These are phyloP conservation scores for Laupala kohalensis DNA, from an alignment of 1,140 invertebrate genomes.

Conservation along the genomic window DNA sequence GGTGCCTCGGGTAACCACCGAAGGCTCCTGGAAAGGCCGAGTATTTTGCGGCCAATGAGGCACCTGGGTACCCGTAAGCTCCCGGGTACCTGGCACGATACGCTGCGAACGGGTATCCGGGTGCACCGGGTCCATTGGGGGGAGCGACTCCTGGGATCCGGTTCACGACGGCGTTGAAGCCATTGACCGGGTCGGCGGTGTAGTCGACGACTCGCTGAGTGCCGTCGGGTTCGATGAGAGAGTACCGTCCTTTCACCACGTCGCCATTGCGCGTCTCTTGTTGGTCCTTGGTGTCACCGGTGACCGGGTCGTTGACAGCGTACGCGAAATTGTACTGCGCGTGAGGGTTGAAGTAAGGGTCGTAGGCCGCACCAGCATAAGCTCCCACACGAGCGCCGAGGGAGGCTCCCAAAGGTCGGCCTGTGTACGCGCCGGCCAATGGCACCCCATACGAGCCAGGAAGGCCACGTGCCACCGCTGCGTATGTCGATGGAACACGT, in stretches of 20 bases:
- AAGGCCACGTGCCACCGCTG: too few relatives aligned
- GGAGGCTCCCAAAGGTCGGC: background rate
- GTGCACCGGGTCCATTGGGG: background rate
- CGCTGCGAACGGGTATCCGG: background rate
- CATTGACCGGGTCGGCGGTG: slow-evolving; percentile 17
- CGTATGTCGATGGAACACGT: too few relatives aligned
- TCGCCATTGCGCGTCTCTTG: slow-evolving; percentile 15
- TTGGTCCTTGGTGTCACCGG: slow-evolving; percentile 16
- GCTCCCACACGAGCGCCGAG: background rate
- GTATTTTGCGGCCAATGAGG: background rate
- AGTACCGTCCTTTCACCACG: slow-evolving; percentile 16
- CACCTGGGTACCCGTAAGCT: background rate
- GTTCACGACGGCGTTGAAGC: slow-evolving; percentile 19
- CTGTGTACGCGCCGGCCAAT: slow-evolving; percentile 11
- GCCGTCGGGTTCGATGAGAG: slow-evolving; percentile 16
- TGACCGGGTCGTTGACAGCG: slow-evolving; percentile 16
- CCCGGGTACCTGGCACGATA: too few relatives aligned
- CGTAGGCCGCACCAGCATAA: background rate
- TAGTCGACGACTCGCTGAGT: slow-evolving; percentile 16
- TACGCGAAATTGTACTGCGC: slow-evolving; percentile 22
- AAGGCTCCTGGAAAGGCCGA: background rate
- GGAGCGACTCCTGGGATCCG: slow-evolving; percentile 3
- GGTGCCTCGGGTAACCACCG: background rate
- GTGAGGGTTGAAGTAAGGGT: slow-evolving; percentile 16
- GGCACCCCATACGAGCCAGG: slow-evolving; percentile 8